A percentile compares a stretch with the other conserved stretches of the same genome.
Conservation (phyloP, 2,113 vertebrate species). For the Callocephalon fimbriatum region DNA sequence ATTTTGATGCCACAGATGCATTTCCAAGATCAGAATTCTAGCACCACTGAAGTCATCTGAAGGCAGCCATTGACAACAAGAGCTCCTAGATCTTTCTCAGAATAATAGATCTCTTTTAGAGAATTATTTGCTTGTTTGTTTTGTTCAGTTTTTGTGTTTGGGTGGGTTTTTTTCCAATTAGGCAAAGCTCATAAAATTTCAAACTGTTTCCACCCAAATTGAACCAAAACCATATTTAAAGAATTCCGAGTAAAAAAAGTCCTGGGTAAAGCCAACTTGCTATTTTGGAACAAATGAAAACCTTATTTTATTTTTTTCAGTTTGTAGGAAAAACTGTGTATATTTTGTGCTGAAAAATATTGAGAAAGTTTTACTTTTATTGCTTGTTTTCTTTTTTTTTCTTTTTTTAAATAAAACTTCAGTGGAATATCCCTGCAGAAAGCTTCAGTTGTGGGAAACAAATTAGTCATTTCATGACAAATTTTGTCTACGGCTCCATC, state of each 20-base stretch:
- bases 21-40: slow-evolving; percentile 14
- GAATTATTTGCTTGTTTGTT: neutral
- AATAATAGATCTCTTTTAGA: neutral
- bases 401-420: neutral
- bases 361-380: neutral
- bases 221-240: neutral
- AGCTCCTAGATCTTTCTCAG: neutral
- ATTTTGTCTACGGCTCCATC: neutral
- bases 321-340: neutral
- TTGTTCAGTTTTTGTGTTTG: neutral
- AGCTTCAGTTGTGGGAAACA: neutral
- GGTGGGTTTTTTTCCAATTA: neutral
- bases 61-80: neutral
- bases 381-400: neutral
- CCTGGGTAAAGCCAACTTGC: neutral
- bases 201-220: accelerated
- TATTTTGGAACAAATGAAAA: neutral
- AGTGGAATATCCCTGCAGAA: neutral
- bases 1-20: neutral
- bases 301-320: accelerated
- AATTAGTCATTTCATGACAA: neutral
- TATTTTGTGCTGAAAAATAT: neutral
- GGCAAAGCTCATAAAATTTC: neutral
- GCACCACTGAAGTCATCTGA: neutral
- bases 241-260: neutral